A percentile compares a stretch with the other conserved stretches of the same genome.
Evolutionary conservation across 92 coral and sea anemone genomes (phyloP).

Genomic region (Phymanthus crucifer): DNA sequence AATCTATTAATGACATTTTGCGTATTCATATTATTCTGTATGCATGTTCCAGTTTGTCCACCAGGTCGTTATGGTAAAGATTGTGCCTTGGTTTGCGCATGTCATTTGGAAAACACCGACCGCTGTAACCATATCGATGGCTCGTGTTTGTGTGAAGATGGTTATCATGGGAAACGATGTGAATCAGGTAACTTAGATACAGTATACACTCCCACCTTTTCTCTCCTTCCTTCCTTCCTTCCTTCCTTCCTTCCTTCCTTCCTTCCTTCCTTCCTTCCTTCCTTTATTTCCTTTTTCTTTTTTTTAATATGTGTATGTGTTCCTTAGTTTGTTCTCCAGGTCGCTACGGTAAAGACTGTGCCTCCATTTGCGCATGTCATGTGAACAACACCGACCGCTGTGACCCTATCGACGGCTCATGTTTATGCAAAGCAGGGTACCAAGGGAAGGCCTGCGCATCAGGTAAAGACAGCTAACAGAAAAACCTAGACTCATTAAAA

Average conservation of each 20-base stretch:
- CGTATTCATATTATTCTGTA: background rate
- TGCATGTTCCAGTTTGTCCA: slow-evolving; percentile 58
- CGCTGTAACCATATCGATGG: slow-evolving; percentile 75
- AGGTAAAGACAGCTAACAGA: too few species aligned
- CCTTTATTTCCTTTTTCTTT: background rate
- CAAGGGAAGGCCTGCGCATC: too few species aligned
- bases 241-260: background rate
- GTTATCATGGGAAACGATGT: slow-evolving; percentile 77
- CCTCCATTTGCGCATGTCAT: too few species aligned
- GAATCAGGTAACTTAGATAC: slow-evolving; percentile 63
- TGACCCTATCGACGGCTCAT: too few species aligned
- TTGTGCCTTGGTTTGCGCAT: slow-evolving; percentile 58
- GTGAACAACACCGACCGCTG: too few species aligned
- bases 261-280: background rate
- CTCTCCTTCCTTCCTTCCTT: too few species aligned
- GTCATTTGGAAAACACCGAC: slow-evolving; percentile 56
- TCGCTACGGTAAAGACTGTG: too few species aligned
- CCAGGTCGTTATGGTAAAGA: slow-evolving; percentile 75
- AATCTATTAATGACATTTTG: background rate
- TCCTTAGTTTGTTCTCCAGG: too few species aligned
- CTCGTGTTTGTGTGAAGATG: slow-evolving; percentile 69
- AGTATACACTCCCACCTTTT: too few species aligned
- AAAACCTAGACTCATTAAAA: too few species aligned
- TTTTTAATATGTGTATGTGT: too few species aligned
- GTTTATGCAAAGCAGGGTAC: too few species aligned